phyloP scores from a whole-genome alignment of 2,888 invertebrate species.

The Tetramorium bicarinatum region DNA sequence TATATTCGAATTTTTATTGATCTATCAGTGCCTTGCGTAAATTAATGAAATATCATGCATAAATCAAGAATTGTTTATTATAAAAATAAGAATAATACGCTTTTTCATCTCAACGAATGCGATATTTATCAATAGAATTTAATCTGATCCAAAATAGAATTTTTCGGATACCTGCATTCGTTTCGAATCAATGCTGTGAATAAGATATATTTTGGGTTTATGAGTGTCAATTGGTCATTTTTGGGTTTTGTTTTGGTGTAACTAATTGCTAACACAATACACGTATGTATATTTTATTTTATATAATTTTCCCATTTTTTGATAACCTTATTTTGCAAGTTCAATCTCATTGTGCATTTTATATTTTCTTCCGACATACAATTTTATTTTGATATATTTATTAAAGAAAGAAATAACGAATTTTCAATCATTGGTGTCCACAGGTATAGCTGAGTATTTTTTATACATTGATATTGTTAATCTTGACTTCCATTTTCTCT shows the following conservation, averaged over 20 bases:
- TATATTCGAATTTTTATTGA: slow-evolving; percentile 45
- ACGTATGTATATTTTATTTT: slow-evolving; percentile 57
- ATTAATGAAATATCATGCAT: slow-evolving; percentile 36
- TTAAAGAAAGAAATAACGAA: slow-evolving; percentile 56
- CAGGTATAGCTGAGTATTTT: slow-evolving; percentile 84
- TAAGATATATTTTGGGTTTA: slow-evolving; percentile 66
- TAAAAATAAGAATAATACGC: slow-evolving; percentile 24
- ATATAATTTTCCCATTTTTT: slow-evolving; percentile 45
- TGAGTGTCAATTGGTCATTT: slow-evolving; percentile 69
- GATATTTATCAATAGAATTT: slow-evolving; percentile 20
- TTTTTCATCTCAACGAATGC: slow-evolving; percentile 25
- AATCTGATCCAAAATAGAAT: slow-evolving; percentile 26
- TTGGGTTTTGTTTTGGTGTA: slow-evolving; percentile 75
- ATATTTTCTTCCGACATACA: slow-evolving; percentile 45
- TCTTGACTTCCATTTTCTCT: slow-evolving; percentile 24
- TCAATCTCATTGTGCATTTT: slow-evolving; percentile 52
- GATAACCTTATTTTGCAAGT: slow-evolving; percentile 34
- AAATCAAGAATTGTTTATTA: slow-evolving; percentile 16
- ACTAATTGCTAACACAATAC: slow-evolving; percentile 78
- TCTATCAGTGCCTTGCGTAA: slow-evolving; percentile 50
- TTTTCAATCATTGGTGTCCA: slow-evolving; percentile 83
- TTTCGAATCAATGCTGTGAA: slow-evolving; percentile 64
- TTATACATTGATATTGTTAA: slow-evolving; percentile 36
- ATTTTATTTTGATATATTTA: slow-evolving; percentile 56
- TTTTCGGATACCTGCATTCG: slow-evolving; percentile 73